A percentile compares a stretch with the other conserved stretches of the same genome.
phyloP scores from a whole-genome alignment of 1,140 invertebrate species.

The Whitmania pigra region DNA sequence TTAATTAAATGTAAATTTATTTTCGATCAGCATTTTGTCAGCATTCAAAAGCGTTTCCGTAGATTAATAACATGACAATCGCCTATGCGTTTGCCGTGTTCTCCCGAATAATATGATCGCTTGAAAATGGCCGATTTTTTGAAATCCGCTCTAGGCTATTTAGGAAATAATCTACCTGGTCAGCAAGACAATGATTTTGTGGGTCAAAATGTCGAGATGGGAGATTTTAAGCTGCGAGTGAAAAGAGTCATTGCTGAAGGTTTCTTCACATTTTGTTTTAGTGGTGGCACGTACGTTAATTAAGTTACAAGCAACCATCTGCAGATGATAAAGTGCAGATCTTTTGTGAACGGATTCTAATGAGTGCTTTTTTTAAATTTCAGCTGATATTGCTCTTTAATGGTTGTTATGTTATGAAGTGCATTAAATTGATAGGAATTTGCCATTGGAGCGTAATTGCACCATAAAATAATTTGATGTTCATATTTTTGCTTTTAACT shows the following conservation, averaged over 20 bases:
- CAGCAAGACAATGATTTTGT: conserved; percentile 71
- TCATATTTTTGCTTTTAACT: no score
- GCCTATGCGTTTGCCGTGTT: no score
- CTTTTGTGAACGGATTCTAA: background rate
- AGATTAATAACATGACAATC: no score
- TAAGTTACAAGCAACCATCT: no score
- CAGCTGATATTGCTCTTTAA: background rate
- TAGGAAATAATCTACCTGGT: conserved; percentile 51
- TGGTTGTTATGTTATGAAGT: background rate
- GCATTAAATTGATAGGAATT: no score
- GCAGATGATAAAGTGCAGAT: background rate
- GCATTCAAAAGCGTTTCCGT: no score
- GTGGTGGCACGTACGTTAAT: no score
- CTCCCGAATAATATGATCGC: conserved; percentile 11
- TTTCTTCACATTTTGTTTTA: conserved; percentile 42
- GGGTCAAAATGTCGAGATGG: conserved; percentile 75
- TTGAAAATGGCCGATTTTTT: conserved; percentile 65
- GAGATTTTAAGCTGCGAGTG: conserved; percentile 71
- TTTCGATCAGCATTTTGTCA: no score
- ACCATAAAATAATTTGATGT: no score
- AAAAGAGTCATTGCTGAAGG: conserved; percentile 85
- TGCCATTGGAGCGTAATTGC: no score
- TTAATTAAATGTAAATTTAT: no score
- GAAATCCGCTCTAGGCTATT: conserved; percentile 72
- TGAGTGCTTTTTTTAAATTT: background rate